Base-by-base conservation (phyloP, 2,888 invertebrate species). In the Spicauda simplicius region DNA sequence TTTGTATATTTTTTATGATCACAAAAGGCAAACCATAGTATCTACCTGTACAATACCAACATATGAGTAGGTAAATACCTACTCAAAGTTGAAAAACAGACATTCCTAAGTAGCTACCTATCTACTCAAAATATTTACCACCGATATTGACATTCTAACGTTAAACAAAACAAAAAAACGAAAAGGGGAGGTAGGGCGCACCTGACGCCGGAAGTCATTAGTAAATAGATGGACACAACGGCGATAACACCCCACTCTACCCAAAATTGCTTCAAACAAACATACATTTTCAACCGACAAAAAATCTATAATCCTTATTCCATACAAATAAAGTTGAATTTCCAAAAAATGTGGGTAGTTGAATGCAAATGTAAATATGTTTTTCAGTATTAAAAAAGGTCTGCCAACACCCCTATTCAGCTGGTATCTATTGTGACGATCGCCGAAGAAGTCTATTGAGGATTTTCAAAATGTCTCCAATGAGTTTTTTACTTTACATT, bases 151-250 rank as follows among this genome's bases (percentile, higher is more conserved):
- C 54, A 59, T 65, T 65, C 25, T 58, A 71, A 74, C 56, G 61
- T 69, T 64, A 70, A 74, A 73, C 71, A 73, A 73, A 85, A 86
- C 84, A 82, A 84, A 78, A 80, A 84, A 85, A 83, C 80, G 76
- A 75, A 77, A 79, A 77, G 82, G 84, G 80, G 80, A 80, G 77
- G 71, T 76, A 77, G 80, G 84, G 81, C 79, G 80, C 91, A 91
- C 92, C 92, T 92, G 92, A 90, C 89, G 88, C 85, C 90, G 92
- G 92, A 93, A 92, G 91, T 92, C 91, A 93, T 93, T 93, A 93
- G 87, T 90, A 91, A 93, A 93, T 93, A 91, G 90, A 92, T 89
- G 90, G 89, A 86, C 90, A 85, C 84, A 80, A 54, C 64, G 79
- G 79, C 82, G 91, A 91, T 91, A 91, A 88, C 87, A 82, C 90